These are phyloP conservation scores for Danio albolineatus DNA, from an alignment of 2,797 vertebrate species.

Conservation along the genomic window DNA sequence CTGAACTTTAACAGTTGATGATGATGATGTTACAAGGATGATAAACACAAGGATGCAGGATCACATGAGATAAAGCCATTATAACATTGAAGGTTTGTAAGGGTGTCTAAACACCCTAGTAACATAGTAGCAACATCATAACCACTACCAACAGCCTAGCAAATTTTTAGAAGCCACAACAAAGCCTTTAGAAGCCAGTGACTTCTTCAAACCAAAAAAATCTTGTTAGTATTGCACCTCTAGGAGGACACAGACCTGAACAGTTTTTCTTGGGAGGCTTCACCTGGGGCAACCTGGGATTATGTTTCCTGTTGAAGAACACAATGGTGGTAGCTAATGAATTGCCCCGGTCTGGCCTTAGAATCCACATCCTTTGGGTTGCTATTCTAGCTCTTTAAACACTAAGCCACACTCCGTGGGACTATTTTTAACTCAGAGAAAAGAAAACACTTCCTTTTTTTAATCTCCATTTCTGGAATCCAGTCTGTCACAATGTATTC, in stretches of 20 bases:
- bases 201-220: background rate
- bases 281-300: background rate
- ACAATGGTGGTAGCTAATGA: background rate
- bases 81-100: no score
- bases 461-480: background rate
- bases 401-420: background rate
- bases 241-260: background rate
- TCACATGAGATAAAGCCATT: no score
- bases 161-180: background rate
- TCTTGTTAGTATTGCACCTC: background rate
- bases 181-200: background rate
- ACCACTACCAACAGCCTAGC: background rate
- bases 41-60: no score
- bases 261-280: background rate
- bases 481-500: background rate
- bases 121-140: background rate
- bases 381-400: constrained; percentile 5
- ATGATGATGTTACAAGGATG: no score
- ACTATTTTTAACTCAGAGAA: background rate
- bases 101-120: background rate
- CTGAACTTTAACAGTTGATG: no score
- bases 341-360: constrained; percentile 12
- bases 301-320: constrained; percentile 7
- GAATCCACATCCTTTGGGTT: constrained; percentile 20
- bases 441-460: background rate